These are phyloP conservation scores for Connochaetes taurinus DNA, from an alignment of 2,113 vertebrate genomes.

Conservation along the genomic window DNA sequence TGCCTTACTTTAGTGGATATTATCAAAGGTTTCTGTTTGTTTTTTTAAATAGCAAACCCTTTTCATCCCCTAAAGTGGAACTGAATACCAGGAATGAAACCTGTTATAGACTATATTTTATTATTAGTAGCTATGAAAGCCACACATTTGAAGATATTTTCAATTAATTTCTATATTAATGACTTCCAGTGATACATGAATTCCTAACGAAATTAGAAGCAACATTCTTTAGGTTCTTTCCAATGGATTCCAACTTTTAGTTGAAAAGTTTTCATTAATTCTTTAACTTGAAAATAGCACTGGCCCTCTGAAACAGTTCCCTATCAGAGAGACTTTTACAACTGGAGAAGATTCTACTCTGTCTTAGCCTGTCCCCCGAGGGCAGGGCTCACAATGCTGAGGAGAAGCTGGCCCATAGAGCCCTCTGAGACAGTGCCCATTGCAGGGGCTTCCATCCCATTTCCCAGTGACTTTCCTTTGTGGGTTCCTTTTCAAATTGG, in stretches of 20 bases:
- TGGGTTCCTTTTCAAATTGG: not conserved
- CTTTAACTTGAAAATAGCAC: not conserved
- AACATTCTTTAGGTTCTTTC: not conserved
- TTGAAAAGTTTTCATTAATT: not conserved
- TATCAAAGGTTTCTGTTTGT: not conserved
- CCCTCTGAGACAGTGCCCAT: rapidly evolving
- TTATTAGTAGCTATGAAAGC: constrained; percentile 17
- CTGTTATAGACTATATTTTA: constrained; percentile 10
- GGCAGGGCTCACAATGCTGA: too few species aligned
- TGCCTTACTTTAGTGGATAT: not conserved
- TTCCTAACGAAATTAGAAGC: constrained; percentile 34
- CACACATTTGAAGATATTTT: constrained; percentile 34
- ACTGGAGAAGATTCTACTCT: not conserved
- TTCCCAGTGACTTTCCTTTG: not conserved
- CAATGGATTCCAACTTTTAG: not conserved
- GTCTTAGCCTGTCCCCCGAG: not conserved
- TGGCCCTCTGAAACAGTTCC: not conserved
- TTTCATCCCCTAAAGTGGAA: not conserved
- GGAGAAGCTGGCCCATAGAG: rapidly evolving
- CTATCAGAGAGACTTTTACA: not conserved
- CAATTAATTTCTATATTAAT: constrained; percentile 38
- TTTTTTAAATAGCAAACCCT: not conserved
- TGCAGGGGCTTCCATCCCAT: not conserved
- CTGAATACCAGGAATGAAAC: not conserved
- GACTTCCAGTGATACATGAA: not conserved